Evolutionary conservation across 2,113 vertebrate species (phyloP).

Genomic region (Petrocephalus microphthalmus): DNA sequence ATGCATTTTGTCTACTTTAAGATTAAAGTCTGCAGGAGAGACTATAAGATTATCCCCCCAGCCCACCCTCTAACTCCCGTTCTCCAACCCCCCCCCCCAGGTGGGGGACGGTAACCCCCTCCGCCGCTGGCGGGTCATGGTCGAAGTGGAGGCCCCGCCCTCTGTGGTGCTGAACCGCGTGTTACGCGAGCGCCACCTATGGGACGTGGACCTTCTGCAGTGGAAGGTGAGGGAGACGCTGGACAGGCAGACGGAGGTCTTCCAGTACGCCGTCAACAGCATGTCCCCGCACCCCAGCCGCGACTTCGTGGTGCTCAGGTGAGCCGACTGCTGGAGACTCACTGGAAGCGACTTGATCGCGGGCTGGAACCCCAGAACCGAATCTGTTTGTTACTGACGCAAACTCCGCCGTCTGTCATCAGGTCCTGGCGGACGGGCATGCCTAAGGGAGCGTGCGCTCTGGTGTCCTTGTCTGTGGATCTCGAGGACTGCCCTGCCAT

Average conservation of each 20-base stretch:
- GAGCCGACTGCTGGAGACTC: conserved; percentile 26
- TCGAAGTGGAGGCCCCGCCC: conserved; percentile 82
- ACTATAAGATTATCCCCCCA: no score
- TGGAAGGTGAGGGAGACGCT: conserved; percentile 83
- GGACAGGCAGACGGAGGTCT: conserved; percentile 87
- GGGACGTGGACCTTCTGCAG: conserved; percentile 81
- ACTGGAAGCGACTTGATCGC: neutral
- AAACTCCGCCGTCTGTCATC: conserved; percentile 9
- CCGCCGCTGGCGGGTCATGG: conserved; percentile 77
- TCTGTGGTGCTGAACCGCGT: conserved; percentile 80
- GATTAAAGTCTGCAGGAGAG: neutral
- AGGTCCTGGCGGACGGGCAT: conserved; percentile 88
- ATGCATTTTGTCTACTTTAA: neutral
- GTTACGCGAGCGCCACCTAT: conserved; percentile 83
- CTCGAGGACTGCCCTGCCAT: conserved; percentile 72
- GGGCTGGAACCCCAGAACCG: neutral
- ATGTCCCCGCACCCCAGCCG: conserved; percentile 85
- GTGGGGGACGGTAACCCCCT: conserved; percentile 87
- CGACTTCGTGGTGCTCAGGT: conserved; percentile 94
- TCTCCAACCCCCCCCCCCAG: conserved; percentile 45
- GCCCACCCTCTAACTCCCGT: neutral
- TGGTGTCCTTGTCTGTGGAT: conserved; percentile 83
- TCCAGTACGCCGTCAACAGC: conserved; percentile 79
- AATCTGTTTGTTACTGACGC: neutral
- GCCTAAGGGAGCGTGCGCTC: conserved; percentile 75